A percentile compares a stretch with the other conserved stretches of the same genome.
Conservation (phyloP, 2,113 vertebrate species). For the Nothocercus nigrocapillus region DNA sequence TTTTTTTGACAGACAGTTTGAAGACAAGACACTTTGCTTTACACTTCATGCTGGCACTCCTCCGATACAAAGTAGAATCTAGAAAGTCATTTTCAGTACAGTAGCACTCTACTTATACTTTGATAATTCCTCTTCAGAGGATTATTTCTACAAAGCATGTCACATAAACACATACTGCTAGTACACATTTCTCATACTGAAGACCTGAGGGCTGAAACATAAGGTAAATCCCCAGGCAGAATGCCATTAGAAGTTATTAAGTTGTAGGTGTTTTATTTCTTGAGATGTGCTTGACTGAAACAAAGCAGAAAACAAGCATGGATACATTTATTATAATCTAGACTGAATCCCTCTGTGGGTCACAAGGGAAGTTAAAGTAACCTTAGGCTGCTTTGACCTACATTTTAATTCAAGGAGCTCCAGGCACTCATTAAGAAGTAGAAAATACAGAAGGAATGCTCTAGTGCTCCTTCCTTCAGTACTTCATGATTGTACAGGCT, state of each 20-base stretch:
- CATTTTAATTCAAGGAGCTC: neutral
- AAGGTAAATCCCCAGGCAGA: constrained; percentile 10
- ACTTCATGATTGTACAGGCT: neutral
- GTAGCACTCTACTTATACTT: neutral
- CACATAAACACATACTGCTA: neutral
- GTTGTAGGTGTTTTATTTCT: constrained; percentile 11
- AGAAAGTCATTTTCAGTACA: neutral
- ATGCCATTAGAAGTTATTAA: neutral
- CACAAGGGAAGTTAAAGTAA: neutral
- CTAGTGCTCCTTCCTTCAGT: neutral
- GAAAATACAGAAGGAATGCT: rapidly evolving
- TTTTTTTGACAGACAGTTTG: neutral
- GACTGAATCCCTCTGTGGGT: neutral
- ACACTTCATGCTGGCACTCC: neutral
- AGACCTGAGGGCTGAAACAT: neutral
- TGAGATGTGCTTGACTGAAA: neutral
- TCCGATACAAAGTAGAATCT: neutral
- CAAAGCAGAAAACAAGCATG: neutral
- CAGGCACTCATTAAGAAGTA: neutral
- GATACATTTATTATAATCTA: neutral
- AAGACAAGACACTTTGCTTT: neutral
- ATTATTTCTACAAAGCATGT: neutral
- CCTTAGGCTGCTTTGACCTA: neutral
- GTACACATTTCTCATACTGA: neutral
- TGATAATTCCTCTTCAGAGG: neutral